A percentile compares a stretch with the other conserved stretches of the same genome.
Conservation (phyloP, 2,797 vertebrate species). For the Leptatherina wallacei region DNA sequence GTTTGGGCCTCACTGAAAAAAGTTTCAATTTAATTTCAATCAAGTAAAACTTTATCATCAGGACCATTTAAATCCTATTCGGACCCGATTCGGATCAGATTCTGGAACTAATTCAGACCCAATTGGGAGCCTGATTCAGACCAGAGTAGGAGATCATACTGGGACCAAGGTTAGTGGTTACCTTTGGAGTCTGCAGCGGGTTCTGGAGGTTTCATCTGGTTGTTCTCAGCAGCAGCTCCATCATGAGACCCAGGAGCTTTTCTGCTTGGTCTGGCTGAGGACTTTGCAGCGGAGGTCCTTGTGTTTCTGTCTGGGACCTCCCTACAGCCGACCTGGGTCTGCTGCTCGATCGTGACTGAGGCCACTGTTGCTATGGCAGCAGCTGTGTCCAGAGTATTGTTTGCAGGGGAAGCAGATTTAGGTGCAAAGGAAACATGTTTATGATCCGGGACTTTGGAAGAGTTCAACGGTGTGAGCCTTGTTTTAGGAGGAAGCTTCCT, state of each 20-base stretch:
- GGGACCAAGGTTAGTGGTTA: conserved; percentile 31
- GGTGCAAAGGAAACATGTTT: conserved; percentile 57
- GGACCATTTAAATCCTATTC: too few relatives aligned
- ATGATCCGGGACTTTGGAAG: conserved; percentile 32
- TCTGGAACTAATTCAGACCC: too few relatives aligned
- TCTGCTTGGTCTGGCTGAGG: conserved; percentile 23
- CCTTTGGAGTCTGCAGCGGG: conserved; percentile 72
- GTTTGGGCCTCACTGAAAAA: conserved; percentile 88
- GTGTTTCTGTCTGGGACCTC: conserved; percentile 26
- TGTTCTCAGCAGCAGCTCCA: conserved; percentile 29
- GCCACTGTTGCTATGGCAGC: conserved; percentile 3
- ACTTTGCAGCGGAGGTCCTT: conserved; percentile 2
- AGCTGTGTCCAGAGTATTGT: conserved; percentile 7
- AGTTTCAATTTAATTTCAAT: not conserved
- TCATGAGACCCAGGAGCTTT: not conserved
- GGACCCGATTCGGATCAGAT: too few relatives aligned
- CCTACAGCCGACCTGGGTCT: conserved; percentile 16
- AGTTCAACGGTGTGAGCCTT: not conserved
- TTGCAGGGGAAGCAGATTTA: conserved; percentile 6
- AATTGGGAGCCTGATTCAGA: too few relatives aligned
- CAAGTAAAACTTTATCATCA: too few relatives aligned
- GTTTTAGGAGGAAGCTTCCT: conserved; percentile 39
- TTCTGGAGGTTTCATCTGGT: conserved; percentile 59
- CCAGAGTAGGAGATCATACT: too few relatives aligned
- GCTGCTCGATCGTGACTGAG: conserved; percentile 13